Evolutionary conservation across 1,140 invertebrate genomes (phyloP), one percentile per base, ranked within the genome.

Genomic region (Cylas formicarius): DNA sequence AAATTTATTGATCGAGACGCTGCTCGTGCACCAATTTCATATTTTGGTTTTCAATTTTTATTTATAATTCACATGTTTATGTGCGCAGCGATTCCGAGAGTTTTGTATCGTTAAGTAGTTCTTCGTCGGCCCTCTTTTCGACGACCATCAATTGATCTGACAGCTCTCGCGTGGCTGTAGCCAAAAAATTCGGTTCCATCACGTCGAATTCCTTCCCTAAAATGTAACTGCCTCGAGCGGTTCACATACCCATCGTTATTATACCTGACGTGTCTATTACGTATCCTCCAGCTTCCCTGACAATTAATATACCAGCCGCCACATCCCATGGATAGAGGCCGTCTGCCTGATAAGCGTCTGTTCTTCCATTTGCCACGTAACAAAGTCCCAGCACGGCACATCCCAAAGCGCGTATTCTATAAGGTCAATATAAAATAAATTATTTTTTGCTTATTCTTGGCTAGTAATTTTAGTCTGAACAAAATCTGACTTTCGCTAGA

Each of bases 301-400:
- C 69, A 37, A 89, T 83, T 16, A 89, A 56, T 50, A 70, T 72
- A 6, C 75, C 81, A 9, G 77, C 81, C 24, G 79, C 79, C 22
- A 80, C 72, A 57, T 84, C 81, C 81, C 82, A 85, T 14, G 73
- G 68, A 20, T 81, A 70, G 23, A 84, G 63, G 38, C 78, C 72
- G 57, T 81, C 82, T 45, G 86, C 79, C 42, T 79, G 75, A 62
- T 84, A 86, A 10, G 69, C 75, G 65, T 90, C 84, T 10, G 75
- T 69, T 53, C 69, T 65, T 10, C 84, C 86, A 51, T 69, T 72
- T 10, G 86, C 84, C 9, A 90, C 76, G 42, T 77, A 77, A 56
- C 81, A 82, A 48, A 88, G 65, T 10, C 82, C 80, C 28, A 87
- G 57, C 7, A 85, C 82, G 4, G 82, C 82, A 40, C 79, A 84